Evolutionary conservation across 1,140 invertebrate genomes (phyloP), one percentile per base, ranked within the genome.

Genomic region (Thalassaphorura encarpata): DNA sequence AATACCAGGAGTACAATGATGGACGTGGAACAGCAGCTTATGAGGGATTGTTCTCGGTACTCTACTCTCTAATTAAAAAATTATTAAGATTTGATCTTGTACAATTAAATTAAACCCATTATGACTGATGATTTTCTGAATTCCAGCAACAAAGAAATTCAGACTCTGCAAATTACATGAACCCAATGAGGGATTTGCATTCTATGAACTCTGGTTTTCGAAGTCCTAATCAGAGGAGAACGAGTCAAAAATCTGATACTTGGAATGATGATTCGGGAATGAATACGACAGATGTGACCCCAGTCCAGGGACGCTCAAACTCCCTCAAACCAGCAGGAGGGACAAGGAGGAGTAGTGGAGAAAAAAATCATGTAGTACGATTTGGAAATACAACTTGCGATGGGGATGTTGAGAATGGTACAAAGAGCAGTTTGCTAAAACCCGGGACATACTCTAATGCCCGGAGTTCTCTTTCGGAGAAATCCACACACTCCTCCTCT

Each of bases 1-100:
- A 87, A 67, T 87, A 85, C 66, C 85, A 87, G 68, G 85, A 87
- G 68, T 83, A 85, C 60, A 73, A 77, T 56, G 82, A 77, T 6
- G 85, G 84, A 4, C 71, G 84, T 51, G 84, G 84, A 3, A 84
- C 80, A 16, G 80, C 81, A 2, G 75, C 75, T 28, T 78, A 82
- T 59, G 78, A 81, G 60, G 68, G 8, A 48, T 29, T 18, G 6
- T 8, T 48, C 5, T 4, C 6, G 5, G 46, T 48, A 48, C 19
- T 36, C 33, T 36, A 11, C 11, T n/a, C n/a, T 36, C 33, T n/a
- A 11, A 36, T 36, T 36, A 11, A 36, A 11, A 11, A 36, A 36
- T 36, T 36, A 36, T 36, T n/a, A 36, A 36, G 11, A n/a, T n/a
- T n/a, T n/a, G n/a, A n/a, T n/a, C n/a, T n/a, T n/a, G n/a, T n/a